These are phyloP conservation scores for Pogonocichla stellata DNA, from an alignment of 2,113 vertebrate genomes.

Conservation along the genomic window DNA sequence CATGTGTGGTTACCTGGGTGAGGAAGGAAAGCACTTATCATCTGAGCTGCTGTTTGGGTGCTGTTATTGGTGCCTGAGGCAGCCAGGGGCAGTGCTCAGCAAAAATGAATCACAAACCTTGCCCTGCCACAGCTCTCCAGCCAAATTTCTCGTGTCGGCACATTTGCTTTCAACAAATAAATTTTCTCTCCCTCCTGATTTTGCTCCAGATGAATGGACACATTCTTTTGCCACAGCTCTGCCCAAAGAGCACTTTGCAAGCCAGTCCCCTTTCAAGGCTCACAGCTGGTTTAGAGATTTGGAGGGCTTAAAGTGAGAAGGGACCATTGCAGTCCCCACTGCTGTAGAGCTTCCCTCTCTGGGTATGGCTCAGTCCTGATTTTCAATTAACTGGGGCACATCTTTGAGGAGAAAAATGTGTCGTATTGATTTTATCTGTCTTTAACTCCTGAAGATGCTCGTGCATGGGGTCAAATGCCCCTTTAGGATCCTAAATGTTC, in stretches of 20 bases:
- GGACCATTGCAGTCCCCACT: neutral
- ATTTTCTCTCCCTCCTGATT: neutral
- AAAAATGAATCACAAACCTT: neutral
- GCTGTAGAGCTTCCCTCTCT: neutral
- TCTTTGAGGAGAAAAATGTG: neutral
- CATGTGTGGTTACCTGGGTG: slow-evolving; percentile 44
- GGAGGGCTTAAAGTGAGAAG: neutral
- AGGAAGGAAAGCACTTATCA: slow-evolving; percentile 31
- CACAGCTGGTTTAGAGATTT: neutral
- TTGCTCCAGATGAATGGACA: neutral
- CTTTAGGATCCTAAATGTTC: neutral
- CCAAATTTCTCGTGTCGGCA: neutral
- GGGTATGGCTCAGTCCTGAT: neutral
- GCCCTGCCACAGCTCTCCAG: neutral
- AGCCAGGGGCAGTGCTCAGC: neutral
- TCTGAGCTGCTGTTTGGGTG: neutral
- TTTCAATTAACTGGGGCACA: neutral
- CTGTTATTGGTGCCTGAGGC: neutral
- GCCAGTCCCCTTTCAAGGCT: neutral
- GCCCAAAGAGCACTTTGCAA: neutral
- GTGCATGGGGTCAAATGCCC: neutral
- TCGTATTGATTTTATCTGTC: neutral
- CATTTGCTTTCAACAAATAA: neutral
- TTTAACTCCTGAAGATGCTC: neutral
- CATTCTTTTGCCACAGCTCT: neutral